These are phyloP conservation scores for Semnornis frantzii DNA, from an alignment of 2,113 vertebrate genomes.

Conservation along the genomic window DNA sequence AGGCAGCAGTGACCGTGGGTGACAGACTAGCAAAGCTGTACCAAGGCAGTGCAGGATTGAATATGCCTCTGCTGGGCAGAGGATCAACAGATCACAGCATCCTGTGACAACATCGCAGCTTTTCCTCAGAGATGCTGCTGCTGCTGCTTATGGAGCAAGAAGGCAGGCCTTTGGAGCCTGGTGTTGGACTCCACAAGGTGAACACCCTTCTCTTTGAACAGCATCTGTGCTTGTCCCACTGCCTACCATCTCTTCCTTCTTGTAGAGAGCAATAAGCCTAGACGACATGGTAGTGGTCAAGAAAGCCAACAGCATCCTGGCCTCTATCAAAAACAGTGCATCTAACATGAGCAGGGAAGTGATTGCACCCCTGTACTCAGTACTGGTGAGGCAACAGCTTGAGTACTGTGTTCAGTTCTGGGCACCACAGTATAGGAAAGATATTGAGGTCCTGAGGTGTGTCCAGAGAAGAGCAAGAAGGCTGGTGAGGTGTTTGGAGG, in stretches of 20 bases:
- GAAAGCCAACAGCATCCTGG: too few relatives aligned
- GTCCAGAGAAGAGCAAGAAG: too few relatives aligned
- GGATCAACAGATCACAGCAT: neutral
- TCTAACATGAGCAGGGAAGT: too few relatives aligned
- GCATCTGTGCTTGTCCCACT: neutral
- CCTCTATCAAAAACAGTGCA: too few relatives aligned
- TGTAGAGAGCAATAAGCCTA: neutral
- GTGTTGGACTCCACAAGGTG: neutral
- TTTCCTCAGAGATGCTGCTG: neutral
- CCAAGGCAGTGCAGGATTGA: fast-evolving
- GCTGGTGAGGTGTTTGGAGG: too few relatives aligned
- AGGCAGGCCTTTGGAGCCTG: neutral
- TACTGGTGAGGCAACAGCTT: too few relatives aligned
- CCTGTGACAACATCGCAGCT: neutral
- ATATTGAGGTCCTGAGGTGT: too few relatives aligned
- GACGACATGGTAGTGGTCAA: fast-evolving
- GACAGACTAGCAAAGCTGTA: neutral
- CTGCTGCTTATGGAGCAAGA: neutral
- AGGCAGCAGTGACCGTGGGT: fast-evolving
- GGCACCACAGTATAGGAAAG: too few relatives aligned
- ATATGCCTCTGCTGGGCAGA: neutral
- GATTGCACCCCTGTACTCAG: too few relatives aligned
- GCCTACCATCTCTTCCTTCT: neutral
- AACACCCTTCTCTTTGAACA: neutral
- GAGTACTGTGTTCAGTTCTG: too few relatives aligned